Evolutionary conservation across 2,113 vertebrate genomes (phyloP), one percentile per base, ranked within the genome.

Genomic region (Hassar affinis): DNA sequence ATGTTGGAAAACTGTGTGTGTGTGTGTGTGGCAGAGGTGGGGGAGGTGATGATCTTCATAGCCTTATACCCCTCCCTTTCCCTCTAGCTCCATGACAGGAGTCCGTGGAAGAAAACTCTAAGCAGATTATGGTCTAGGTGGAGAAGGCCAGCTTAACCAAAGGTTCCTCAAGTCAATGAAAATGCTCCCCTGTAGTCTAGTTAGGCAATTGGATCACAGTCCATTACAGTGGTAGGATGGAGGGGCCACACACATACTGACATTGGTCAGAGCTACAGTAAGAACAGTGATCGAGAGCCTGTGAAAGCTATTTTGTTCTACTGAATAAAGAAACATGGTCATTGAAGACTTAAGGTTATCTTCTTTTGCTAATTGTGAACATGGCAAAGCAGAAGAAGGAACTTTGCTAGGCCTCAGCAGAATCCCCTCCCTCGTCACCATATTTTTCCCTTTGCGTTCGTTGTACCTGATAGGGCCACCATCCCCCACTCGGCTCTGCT

Each of bases 381-480:
- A 81, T 33, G 59, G 78, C 42, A 30, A 85, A 82, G 64, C 6
- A 42, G 12, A 76, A 79, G 56, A 84, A 83, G 33, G 64, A 85
- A 85, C 81, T 78, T 83, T 10, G 61, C 54, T 52, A 83, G 72
- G 80, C 51, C 38, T 74, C 54, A 35, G 77, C 54, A 68, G 61
- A 47, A 52, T 49, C 76, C 82, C 86, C 68, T 81, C 83, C 84
- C 80, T 81, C 56, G 18, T 77, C 57, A 33, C 81, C 72, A 49
- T 4, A 69, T 54, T 69, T 69, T 38, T 77, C 61, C 80, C 81
- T 83, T 62, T 80, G 52, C 69, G 20, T 84, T 87, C 35, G 30
- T 59, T 85, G 69, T 87, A 86, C 85, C 82, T 85, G 82, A 84
- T 82, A 79, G 84, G 59, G 57, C 84, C 66, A 82, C 84, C 85